Evolutionary conservation across 1,140 invertebrate species (phyloP).

Genomic region (Diorhabda elongata): DNA sequence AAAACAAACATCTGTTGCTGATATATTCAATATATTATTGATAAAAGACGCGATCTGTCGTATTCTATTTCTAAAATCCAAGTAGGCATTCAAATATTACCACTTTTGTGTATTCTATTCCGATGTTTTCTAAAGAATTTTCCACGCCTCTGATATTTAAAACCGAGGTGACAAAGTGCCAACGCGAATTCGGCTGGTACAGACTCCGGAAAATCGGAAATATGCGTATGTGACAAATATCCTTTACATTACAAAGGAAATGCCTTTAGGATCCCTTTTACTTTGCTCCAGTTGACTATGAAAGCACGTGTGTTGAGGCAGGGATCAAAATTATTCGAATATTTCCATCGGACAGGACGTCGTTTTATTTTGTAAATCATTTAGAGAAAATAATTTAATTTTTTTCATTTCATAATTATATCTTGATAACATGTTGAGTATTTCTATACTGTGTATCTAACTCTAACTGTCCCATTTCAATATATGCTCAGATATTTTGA

Average conservation of each 20-base stretch:
- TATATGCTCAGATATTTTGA: no score
- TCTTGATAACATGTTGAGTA: no score
- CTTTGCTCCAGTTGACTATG: constrained; percentile 9
- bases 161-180: constrained; percentile 31
- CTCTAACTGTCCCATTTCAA: no score
- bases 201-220: constrained; percentile 33
- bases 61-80: background rate
- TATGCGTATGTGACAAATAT: constrained; percentile 35
- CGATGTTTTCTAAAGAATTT: constrained; percentile 7
- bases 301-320: constrained; percentile 7
- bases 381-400: no score
- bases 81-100: background rate
- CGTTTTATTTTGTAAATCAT: no score
- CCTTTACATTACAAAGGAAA: constrained; percentile 3
- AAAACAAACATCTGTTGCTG: no score
- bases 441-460: no score
- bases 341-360: background rate
- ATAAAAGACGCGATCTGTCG: no score
- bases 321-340: constrained; percentile 1
- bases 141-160: background rate
- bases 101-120: constrained; percentile 4
- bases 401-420: no score
- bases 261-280: constrained; percentile 11
- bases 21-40: no score
- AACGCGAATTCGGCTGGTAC: constrained; percentile 25